Evolutionary conservation across 2,888 invertebrate species (phyloP).

Genomic region (Osmoderma eremita): DNA sequence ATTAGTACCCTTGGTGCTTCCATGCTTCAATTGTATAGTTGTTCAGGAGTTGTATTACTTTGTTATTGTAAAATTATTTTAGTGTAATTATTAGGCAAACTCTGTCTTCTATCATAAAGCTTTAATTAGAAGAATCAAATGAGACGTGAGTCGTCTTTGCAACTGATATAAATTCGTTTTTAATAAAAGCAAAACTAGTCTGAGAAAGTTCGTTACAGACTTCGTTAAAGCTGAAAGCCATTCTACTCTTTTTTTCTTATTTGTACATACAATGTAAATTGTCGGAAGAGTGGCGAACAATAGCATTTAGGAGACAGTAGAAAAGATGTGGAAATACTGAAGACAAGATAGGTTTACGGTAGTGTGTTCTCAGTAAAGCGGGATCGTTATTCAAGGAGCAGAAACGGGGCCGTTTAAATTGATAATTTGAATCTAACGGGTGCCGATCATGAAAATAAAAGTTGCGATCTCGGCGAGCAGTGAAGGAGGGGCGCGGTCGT

Average conservation of each 20-base stretch:
- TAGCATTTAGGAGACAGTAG: constrained; percentile 27
- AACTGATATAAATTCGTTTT: too few species aligned
- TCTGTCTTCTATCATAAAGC: too few species aligned
- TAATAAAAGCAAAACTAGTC: too few species aligned
- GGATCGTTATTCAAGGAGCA: constrained; percentile 28
- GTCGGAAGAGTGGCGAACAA: constrained; percentile 33
- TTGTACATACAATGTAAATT: constrained; percentile 19
- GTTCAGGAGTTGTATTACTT: too few species aligned
- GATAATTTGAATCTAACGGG: constrained; percentile 49
- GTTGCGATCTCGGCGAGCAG: constrained; percentile 59
- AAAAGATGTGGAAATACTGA: constrained; percentile 32
- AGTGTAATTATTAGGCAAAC: too few species aligned
- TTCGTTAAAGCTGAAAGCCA: constrained; percentile 1
- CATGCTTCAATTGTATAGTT: too few species aligned
- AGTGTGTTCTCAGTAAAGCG: constrained; percentile 34
- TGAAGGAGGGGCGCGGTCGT: constrained; percentile 63
- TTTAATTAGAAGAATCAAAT: too few species aligned
- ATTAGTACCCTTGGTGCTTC: too few species aligned
- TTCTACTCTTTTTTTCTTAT: neutral
- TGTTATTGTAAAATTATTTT: too few species aligned
- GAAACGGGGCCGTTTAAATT: constrained; percentile 32
- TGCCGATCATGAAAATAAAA: constrained; percentile 55
- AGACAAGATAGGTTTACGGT: constrained; percentile 29
- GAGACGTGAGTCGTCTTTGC: too few species aligned
- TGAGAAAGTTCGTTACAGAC: too few species aligned